A percentile compares a stretch with the other conserved stretches of the same genome.
Conservation (phyloP, 2,888 invertebrate genomes). For the Papilio gigon region DNA sequence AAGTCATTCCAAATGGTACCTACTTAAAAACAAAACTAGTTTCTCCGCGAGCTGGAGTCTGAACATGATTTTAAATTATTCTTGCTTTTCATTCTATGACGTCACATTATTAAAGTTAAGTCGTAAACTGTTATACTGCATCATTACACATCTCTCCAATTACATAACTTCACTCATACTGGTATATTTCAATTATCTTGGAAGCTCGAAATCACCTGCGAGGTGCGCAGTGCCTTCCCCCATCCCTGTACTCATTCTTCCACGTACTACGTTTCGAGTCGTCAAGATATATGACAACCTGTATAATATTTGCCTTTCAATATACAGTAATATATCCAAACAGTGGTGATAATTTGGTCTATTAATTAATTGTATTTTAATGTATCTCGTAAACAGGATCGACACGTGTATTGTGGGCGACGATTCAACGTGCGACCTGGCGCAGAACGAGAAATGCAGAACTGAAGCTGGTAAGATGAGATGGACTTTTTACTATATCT, state of each 20-base stretch:
- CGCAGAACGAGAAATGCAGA: conserved; percentile 93
- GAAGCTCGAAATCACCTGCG: too few relatives aligned
- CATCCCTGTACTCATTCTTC: too few relatives aligned
- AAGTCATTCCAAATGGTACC: background rate
- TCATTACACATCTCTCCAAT: background rate
- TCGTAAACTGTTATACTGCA: background rate
- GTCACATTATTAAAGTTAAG: background rate
- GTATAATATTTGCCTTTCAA: background rate
- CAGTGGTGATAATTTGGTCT: background rate
- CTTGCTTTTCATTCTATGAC: background rate
- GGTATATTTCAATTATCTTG: too few relatives aligned
- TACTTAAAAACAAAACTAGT: background rate
- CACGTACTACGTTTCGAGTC: too few relatives aligned
- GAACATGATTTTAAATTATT: conserved; percentile 8
- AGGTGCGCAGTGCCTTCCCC: too few relatives aligned
- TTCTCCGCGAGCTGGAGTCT: background rate
- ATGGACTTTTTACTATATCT: too few relatives aligned
- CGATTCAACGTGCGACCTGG: conserved; percentile 93
- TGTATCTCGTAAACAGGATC: conserved; percentile 80
- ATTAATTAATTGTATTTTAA: background rate
- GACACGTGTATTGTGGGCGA: conserved; percentile 97
- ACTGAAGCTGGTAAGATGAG: conserved; percentile 85
- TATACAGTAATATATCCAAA: background rate
- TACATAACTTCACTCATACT: background rate
- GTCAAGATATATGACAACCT: too few relatives aligned